phyloP scores from a whole-genome alignment of 2,888 invertebrate species.

The Leptinotarsa tumamoca region DNA sequence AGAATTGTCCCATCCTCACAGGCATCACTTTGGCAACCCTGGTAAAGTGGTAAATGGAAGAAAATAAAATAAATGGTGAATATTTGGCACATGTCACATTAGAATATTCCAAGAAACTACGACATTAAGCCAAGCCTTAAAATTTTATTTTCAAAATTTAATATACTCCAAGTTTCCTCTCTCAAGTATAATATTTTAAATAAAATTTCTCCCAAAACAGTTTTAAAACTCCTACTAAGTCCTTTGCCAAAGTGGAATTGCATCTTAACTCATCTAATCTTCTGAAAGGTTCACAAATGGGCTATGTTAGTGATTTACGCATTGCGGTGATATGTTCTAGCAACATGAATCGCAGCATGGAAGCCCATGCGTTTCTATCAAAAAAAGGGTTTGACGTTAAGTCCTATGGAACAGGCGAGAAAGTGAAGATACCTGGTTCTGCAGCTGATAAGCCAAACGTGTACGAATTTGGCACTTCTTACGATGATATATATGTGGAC shows the following conservation, averaged over 20 bases:
- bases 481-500: conserved; percentile 96
- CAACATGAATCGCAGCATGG: conserved; percentile 99
- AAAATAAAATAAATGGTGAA: too few relatives aligned
- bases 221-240: too few relatives aligned
- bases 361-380: conserved; percentile 96
- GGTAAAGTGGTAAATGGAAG: too few relatives aligned
- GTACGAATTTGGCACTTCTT: conserved; percentile 95
- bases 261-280: too few relatives aligned
- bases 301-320: conserved; percentile 70
- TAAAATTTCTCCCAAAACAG: too few relatives aligned
- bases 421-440: conserved; percentile 96
- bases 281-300: conserved; percentile 42
- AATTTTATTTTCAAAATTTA: neutral
- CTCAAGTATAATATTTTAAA: too few relatives aligned
- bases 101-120: too few relatives aligned
- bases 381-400: conserved; percentile 97
- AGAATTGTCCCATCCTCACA: too few relatives aligned
- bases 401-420: conserved; percentile 94
- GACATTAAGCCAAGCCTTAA: neutral
- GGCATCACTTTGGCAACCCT: too few relatives aligned
- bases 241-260: neutral
- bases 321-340: conserved; percentile 98
- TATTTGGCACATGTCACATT: too few relatives aligned
- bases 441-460: conserved; percentile 95
- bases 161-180: too few relatives aligned